A percentile compares a stretch with the other conserved stretches of the same genome.
phyloP scores from a whole-genome alignment of 2,797 vertebrate genomes.

The Poeciliopsis turneri region DNA sequence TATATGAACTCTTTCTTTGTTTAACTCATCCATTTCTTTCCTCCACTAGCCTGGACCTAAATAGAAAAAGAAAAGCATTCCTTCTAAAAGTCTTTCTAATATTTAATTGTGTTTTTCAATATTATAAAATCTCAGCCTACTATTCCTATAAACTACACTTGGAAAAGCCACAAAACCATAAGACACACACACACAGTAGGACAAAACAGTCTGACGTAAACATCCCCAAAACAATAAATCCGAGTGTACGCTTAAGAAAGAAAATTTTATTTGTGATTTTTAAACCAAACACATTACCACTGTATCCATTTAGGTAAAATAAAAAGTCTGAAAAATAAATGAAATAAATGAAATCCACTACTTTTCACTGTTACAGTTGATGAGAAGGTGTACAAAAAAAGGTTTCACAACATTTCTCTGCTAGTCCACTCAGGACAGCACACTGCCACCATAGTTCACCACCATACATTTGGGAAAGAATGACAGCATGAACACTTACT shows the following conservation, averaged over 20 bases:
- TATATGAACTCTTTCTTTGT: not conserved
- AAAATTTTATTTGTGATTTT: conserved; percentile 98
- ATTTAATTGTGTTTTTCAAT: conserved; percentile 12
- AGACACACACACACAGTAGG: not conserved
- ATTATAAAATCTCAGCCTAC: not conserved
- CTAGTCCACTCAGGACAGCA: conserved; percentile 85
- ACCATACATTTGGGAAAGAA: conserved; percentile 86
- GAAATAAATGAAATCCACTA: conserved; percentile 91
- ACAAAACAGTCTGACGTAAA: conserved; percentile 1
- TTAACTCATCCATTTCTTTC: not conserved
- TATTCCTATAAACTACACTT: not conserved
- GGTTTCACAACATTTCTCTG: conserved; percentile 85
- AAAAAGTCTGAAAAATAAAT: conserved; percentile 73
- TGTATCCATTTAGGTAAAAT: conserved; percentile 83
- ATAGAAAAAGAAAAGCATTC: not conserved
- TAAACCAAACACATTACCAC: conserved; percentile 92
- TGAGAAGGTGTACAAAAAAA: conserved; percentile 89
- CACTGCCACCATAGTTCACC: conserved; percentile 90
- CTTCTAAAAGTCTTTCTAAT: not conserved
- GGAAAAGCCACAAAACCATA: not conserved
- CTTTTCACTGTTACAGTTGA: conserved; percentile 91
- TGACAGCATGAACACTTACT: conserved; percentile 96
- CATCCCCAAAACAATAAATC: conserved; percentile 44
- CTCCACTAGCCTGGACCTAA: not conserved
- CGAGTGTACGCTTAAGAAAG: conserved; percentile 91